Evolutionary conservation across 2,113 vertebrate genomes (phyloP).

Genomic region (Vulpes vulpes): DNA sequence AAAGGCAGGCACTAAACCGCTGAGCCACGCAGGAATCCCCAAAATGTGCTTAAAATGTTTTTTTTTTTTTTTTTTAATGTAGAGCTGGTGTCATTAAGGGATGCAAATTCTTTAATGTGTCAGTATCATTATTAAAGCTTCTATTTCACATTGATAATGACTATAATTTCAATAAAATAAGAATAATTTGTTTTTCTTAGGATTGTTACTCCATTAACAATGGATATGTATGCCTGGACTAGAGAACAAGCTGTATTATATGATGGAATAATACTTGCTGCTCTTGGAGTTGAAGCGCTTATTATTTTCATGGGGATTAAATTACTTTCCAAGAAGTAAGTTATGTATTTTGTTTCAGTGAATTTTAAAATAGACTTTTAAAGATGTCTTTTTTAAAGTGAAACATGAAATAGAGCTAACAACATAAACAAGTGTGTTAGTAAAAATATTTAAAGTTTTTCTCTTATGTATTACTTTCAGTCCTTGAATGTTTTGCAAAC

Average conservation of each 20-base stretch:
- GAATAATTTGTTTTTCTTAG: slow-evolving; percentile 84
- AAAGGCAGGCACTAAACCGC: no score
- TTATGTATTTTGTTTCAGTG: background rate
- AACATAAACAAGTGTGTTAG: background rate
- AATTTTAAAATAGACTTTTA: background rate
- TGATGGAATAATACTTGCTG: slow-evolving; percentile 94
- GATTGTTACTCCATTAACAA: slow-evolving; percentile 95
- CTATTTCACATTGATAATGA: background rate
- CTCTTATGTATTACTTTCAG: slow-evolving; percentile 3
- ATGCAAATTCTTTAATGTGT: slow-evolving; percentile 4
- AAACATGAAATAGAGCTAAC: slow-evolving; percentile 34
- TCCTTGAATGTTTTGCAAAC: slow-evolving; percentile 39
- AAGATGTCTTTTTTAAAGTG: background rate
- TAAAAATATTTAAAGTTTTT: slow-evolving; percentile 18
- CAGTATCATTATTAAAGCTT: slow-evolving; percentile 29
- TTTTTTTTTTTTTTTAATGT: background rate
- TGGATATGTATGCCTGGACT: slow-evolving; percentile 99
- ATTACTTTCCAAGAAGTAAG: slow-evolving; percentile 91
- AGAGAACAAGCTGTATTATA: slow-evolving; percentile 95
- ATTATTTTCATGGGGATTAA: slow-evolving; percentile 94
- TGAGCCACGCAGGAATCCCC: no score
- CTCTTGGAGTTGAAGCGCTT: slow-evolving; percentile 94
- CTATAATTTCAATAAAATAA: background rate
- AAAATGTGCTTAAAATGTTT: slow-evolving; percentile 28
- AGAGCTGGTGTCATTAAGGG: background rate